phyloP scores from a whole-genome alignment of 1,140 invertebrate species.

The Bombus superbus region DNA sequence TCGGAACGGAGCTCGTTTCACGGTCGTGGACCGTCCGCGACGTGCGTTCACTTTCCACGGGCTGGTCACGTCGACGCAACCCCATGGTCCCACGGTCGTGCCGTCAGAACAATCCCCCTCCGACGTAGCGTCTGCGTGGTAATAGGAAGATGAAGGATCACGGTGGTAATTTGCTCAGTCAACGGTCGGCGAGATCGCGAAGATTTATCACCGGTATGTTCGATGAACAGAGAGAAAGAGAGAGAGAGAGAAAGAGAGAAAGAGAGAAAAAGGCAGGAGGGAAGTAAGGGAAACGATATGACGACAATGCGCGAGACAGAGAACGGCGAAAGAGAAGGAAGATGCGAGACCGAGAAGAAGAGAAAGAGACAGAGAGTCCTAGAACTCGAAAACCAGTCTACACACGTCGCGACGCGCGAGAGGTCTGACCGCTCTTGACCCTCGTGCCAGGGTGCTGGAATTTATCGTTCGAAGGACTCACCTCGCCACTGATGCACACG shows the following conservation, averaged over 20 bases:
- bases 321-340: too few species aligned
- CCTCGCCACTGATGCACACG: conserved; percentile 47
- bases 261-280: too few species aligned
- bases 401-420: conserved; percentile 32
- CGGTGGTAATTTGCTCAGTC: conserved; percentile 30
- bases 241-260: not conserved
- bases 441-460: conserved; percentile 39
- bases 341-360: not conserved
- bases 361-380: not conserved
- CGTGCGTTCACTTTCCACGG: conserved; percentile 30
- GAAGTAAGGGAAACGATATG: not conserved
- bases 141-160: conserved; percentile 35
- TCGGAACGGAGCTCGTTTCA: not conserved
- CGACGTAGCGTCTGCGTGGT: conserved; percentile 3
- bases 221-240: not conserved
- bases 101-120: not conserved
- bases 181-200: conserved; percentile 27
- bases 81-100: not conserved
- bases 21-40: not conserved
- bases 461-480: conserved; percentile 57
- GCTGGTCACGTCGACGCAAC: not conserved
- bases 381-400: conserved; percentile 38
- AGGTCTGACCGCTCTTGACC: conserved; percentile 62
- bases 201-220: conserved; percentile 19
- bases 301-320: not conserved